phyloP scores from a whole-genome alignment of 2,113 vertebrate species.

The Phrynocephalus versicolor region DNA sequence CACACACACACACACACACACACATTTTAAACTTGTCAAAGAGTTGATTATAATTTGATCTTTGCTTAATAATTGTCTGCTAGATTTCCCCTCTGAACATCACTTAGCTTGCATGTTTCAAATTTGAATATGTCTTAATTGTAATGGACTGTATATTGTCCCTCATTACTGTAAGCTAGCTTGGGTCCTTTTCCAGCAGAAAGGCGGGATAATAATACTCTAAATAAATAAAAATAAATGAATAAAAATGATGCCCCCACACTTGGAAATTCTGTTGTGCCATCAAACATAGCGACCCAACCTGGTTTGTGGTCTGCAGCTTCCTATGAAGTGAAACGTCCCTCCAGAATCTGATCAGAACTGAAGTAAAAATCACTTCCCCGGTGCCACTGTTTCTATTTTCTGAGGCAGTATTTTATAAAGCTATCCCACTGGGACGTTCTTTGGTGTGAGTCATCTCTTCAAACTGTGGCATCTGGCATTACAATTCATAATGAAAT shows the following conservation, averaged over 20 bases:
- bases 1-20: too few species aligned
- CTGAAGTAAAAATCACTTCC: not conserved
- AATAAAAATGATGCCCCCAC: too few species aligned
- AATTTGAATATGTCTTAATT: too few species aligned
- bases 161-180: too few species aligned
- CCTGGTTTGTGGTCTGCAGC: fast-evolving
- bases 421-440: not conserved
- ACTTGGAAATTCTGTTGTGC: slow-evolving; percentile 1
- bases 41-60: not conserved
- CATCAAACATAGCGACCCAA: not conserved
- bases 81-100: not conserved
- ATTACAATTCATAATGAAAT: slow-evolving; percentile 1
- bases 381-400: slow-evolving; percentile 7
- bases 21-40: too few species aligned
- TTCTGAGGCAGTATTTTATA: not conserved
- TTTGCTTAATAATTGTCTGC: not conserved
- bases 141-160: too few species aligned
- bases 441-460: slow-evolving; percentile 1
- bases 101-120: not conserved
- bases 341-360: not conserved
- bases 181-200: too few species aligned
- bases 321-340: not conserved
- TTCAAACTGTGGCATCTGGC: not conserved
- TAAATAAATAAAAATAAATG: too few species aligned
- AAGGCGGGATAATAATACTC: too few species aligned